A percentile compares a stretch with the other conserved stretches of the same genome.
Conservation (phyloP, 2,113 vertebrate genomes). For the Lamprotornis superbus region DNA sequence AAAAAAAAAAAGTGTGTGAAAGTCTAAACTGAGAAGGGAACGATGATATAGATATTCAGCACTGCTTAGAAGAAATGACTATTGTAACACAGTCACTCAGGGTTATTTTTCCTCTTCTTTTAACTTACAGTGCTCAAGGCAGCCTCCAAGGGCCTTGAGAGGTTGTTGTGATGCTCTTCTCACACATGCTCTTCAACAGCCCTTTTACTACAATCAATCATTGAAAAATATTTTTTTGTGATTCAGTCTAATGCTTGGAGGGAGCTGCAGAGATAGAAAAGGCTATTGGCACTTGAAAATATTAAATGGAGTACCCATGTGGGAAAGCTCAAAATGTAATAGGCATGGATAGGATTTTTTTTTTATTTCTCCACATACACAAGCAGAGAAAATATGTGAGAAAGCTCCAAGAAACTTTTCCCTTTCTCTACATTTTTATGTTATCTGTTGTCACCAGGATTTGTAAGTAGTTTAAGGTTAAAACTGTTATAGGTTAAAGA, state of each 20-base stretch:
- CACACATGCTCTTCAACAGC: constrained; percentile 28
- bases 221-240: constrained; percentile 11
- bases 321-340: constrained; percentile 10
- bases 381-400: neutral
- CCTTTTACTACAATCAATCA: constrained; percentile 38
- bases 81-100: neutral
- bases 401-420: neutral
- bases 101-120: constrained; percentile 42
- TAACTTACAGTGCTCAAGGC: constrained; percentile 26
- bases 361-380: neutral
- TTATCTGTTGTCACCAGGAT: neutral
- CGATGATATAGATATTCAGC: neutral
- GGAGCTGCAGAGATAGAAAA: constrained; percentile 31
- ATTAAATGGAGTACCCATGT: constrained; percentile 7
- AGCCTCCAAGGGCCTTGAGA: constrained; percentile 28
- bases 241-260: constrained; percentile 33
- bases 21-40: neutral
- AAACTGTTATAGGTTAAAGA: neutral
- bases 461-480: neutral
- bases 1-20: neutral
- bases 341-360: neutral
- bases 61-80: neutral
- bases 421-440: neutral
- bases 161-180: constrained; percentile 24
- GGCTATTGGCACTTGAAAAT: constrained; percentile 41